Percentiles rank a stretch among this genome's conserved stretches.
Conservation (phyloP, 1,140 invertebrate species). For the Dinoponera quadriceps region DNA sequence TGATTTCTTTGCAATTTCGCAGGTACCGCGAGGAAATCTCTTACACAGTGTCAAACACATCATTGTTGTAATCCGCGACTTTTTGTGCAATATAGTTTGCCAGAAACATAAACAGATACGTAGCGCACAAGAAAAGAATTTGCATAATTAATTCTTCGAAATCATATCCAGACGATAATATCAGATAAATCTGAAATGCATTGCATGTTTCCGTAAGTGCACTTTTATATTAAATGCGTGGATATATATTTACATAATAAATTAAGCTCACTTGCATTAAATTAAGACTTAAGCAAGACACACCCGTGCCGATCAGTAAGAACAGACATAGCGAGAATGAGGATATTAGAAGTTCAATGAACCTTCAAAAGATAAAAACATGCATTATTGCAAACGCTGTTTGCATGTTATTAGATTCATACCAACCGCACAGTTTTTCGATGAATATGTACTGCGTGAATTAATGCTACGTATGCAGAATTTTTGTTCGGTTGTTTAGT, state of each 20-base stretch:
- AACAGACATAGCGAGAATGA: constrained; percentile 8
- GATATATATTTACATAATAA: neutral
- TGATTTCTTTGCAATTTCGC: neutral
- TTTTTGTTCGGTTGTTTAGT: neutral
- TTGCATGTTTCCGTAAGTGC: no score
- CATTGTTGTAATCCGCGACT: constrained; percentile 32
- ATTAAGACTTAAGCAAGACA: neutral
- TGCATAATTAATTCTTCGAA: neutral
- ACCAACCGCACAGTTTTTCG: constrained; percentile 31
- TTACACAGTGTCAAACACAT: no score
- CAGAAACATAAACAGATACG: constrained; percentile 3
- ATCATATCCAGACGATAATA: neutral
- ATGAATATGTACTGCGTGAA: constrained; percentile 28
- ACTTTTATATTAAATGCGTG: no score
- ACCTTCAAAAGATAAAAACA: constrained; percentile 10
- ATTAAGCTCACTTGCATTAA: constrained; percentile 3
- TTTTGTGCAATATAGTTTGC: constrained; percentile 23
- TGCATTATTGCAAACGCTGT: neutral
- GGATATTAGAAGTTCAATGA: neutral
- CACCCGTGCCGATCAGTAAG: neutral
- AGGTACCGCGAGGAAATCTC: neutral
- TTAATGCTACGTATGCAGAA: neutral
- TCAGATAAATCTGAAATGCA: neutral
- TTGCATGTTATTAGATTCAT: neutral
- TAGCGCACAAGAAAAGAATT: neutral